Conservation (phyloP, 2,888 invertebrate species). For the Cheilosia vernalis region DNA sequence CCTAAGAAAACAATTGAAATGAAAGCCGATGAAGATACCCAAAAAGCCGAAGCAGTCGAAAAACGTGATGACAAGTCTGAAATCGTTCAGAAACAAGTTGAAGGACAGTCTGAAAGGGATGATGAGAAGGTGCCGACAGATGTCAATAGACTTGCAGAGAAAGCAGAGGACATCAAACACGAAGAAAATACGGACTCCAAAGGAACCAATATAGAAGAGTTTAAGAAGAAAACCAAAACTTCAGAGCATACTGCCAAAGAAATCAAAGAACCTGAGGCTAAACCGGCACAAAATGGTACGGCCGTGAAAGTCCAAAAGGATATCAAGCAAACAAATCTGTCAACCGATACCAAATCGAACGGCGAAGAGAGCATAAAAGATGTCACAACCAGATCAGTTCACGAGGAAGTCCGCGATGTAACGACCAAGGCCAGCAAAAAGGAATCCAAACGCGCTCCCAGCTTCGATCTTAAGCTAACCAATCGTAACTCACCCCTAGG, state of each 20-base stretch:
- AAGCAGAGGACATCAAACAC: background rate
- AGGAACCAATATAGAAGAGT: background rate
- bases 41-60: conserved; percentile 51
- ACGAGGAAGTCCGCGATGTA: conserved; percentile 19
- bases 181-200: conserved; percentile 30
- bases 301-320: too few relatives aligned
- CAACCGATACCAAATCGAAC: too few relatives aligned
- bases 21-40: conserved; percentile 70
- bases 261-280: conserved; percentile 49
- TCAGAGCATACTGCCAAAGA: conserved; percentile 8
- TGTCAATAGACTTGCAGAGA: conserved; percentile 38
- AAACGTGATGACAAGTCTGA: conserved; percentile 34
- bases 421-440: conserved; percentile 56
- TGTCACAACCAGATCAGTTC: conserved; percentile 43
- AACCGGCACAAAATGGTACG: background rate
- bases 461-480: conserved; percentile 86
- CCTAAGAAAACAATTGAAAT: conserved; percentile 70
- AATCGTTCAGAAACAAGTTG: conserved; percentile 72
- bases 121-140: conserved; percentile 53
- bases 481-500: conserved; percentile 90
- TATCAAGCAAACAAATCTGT: background rate
- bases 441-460: conserved; percentile 79
- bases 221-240: background rate
- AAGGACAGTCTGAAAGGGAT: conserved; percentile 67
- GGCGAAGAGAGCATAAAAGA: background rate